phyloP scores from a whole-genome alignment of 2,888 invertebrate genomes.

The Cephus pulcher region DNA sequence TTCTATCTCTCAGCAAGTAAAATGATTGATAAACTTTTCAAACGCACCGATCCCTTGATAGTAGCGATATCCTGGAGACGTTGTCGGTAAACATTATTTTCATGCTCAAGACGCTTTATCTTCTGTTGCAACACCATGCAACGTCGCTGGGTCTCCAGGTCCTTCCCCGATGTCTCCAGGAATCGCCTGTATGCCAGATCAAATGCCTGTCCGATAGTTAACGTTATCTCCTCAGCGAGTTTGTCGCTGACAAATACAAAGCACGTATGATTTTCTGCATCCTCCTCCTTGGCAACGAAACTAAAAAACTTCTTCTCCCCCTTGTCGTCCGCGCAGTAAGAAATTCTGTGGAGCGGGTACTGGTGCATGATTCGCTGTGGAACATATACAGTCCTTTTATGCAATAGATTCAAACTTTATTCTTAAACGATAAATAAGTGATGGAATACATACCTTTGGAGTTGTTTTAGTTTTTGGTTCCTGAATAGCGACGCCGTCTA shows the following conservation, averaged over 20 bases:
- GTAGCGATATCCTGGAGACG: conserved; percentile 78
- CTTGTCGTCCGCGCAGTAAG: conserved; percentile 99
- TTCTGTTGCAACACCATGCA: conserved; percentile 83
- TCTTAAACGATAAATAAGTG: conserved; percentile 65
- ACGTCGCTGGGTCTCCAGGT: conserved; percentile 86
- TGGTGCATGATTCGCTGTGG: conserved; percentile 84
- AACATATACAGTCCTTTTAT: conserved; percentile 1
- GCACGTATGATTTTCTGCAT: conserved; percentile 88
- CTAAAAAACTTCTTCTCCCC: conserved; percentile 97
- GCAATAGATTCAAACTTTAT: conserved; percentile 68
- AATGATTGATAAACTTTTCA: background rate
- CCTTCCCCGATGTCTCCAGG: conserved; percentile 91
- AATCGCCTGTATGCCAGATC: conserved; percentile 97
- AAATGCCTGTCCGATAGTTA: conserved; percentile 98
- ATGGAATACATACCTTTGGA: conserved; percentile 52
- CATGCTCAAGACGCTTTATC: conserved; percentile 87
- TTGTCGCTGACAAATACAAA: conserved; percentile 98
- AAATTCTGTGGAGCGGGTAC: conserved; percentile 96
- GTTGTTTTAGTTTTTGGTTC: conserved; percentile 70
- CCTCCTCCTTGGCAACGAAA: conserved; percentile 87
- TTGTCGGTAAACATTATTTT: conserved; percentile 85
- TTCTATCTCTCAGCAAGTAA: background rate
- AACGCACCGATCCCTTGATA: conserved; percentile 68
- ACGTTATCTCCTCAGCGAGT: conserved; percentile 95
- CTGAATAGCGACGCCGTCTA: conserved; percentile 95